Evolutionary conservation across 2,113 vertebrate genomes (phyloP).

Genomic region (Ameiurus melas): DNA sequence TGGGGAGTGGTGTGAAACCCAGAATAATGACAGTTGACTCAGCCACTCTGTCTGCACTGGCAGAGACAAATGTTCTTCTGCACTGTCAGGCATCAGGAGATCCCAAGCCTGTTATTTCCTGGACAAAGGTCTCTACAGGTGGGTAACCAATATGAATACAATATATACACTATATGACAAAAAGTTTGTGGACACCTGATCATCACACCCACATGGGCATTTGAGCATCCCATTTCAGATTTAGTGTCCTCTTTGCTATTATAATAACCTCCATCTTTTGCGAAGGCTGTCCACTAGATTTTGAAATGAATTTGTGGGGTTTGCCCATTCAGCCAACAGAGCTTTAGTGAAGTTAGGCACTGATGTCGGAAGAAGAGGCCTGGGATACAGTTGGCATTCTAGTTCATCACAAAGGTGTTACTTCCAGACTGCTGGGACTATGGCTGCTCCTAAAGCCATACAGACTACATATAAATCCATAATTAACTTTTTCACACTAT

Average conservation of each 20-base stretch:
- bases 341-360: neutral
- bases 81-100: conserved; percentile 71
- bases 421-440: too few species aligned
- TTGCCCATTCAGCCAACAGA: neutral
- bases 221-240: neutral
- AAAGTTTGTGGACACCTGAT: neutral
- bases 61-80: conserved; percentile 71
- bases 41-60: conserved; percentile 67
- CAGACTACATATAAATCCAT: too few species aligned
- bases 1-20: conserved; percentile 64
- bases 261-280: neutral
- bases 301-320: neutral
- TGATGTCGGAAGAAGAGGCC: neutral
- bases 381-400: neutral
- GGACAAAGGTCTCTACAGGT: conserved; percentile 80
- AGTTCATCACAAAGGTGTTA: neutral
- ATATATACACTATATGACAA: neutral
- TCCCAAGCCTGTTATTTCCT: conserved; percentile 69
- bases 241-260: neutral
- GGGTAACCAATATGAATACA: neutral
- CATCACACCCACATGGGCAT: neutral
- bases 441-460: too few species aligned
- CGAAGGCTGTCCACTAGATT: neutral
- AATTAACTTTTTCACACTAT: too few species aligned
- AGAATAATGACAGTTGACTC: conserved; percentile 64